These are phyloP conservation scores for Cheilosia pagana DNA, from an alignment of 2,888 invertebrate genomes.

Conservation along the genomic window DNA sequence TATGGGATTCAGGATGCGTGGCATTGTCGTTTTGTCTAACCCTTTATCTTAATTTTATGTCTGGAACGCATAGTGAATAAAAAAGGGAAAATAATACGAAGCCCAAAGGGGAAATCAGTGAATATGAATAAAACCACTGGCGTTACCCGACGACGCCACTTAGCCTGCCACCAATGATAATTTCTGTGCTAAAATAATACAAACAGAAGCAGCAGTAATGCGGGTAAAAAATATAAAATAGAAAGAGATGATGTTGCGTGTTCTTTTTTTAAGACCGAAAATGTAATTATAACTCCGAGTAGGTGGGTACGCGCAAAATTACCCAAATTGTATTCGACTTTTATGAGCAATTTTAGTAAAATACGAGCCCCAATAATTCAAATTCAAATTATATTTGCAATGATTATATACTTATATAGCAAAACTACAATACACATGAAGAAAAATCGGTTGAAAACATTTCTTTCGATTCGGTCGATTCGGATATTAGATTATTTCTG, in stretches of 20 bases:
- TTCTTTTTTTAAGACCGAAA: constrained; percentile 14
- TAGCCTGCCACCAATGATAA: constrained; percentile 42
- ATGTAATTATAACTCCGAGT: constrained; percentile 35
- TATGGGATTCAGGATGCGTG: constrained; percentile 59
- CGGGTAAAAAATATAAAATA: neutral
- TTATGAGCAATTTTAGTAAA: constrained; percentile 35
- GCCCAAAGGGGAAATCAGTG: constrained; percentile 40
- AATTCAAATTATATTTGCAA: neutral
- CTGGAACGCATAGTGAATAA: constrained; percentile 57
- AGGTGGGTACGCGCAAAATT: constrained; percentile 6
- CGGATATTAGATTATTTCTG: too few species aligned
- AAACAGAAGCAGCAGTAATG: constrained; percentile 12
- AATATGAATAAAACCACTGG: constrained; percentile 18
- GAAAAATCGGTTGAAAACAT: too few species aligned
- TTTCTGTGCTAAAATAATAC: constrained; percentile 48
- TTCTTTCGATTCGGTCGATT: too few species aligned
- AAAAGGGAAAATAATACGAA: constrained; percentile 19
- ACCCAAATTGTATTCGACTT: constrained; percentile 34
- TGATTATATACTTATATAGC: neutral
- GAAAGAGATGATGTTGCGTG: constrained; percentile 2
- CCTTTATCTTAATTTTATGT: constrained; percentile 64
- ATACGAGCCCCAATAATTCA: constrained; percentile 30
- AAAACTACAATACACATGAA: neutral
- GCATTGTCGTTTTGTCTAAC: constrained; percentile 55
- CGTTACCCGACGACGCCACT: constrained; percentile 24